These are phyloP conservation scores for Delichon dasypus DNA, from an alignment of 2,797 vertebrate genomes.

Conservation along the genomic window DNA sequence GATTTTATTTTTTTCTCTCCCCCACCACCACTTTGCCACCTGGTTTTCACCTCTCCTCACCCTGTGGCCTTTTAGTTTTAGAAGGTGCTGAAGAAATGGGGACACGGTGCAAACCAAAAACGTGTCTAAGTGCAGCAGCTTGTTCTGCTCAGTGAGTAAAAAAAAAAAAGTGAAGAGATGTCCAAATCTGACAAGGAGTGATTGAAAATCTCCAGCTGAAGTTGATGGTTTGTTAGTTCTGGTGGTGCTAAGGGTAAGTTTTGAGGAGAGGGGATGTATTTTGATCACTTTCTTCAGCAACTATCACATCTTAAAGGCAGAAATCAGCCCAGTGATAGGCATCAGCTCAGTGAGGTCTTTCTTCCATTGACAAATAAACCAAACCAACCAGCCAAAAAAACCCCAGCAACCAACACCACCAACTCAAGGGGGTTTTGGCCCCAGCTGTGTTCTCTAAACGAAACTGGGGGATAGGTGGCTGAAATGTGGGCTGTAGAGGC, in stretches of 20 bases:
- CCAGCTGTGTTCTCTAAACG: neutral
- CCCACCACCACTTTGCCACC: neutral
- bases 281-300: neutral
- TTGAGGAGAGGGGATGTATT: neutral
- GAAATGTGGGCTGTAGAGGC: neutral
- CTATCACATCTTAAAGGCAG: neutral
- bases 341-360: neutral
- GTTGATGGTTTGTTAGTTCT: neutral
- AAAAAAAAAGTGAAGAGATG: neutral
- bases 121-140: neutral
- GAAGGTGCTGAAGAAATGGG: neutral
- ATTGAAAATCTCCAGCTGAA: neutral
- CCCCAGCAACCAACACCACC: neutral
- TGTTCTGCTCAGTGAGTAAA: neutral
- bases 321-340: neutral
- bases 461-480: neutral
- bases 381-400: neutral
- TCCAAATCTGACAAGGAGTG: neutral
- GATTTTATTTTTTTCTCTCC: neutral
- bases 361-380: neutral
- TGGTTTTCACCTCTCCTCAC: neutral
- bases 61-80: neutral
- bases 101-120: neutral
- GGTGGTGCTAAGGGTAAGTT: neutral
- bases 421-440: neutral